phyloP scores from a whole-genome alignment of 2,888 invertebrate species.

The Dermolepida albohirtum region DNA sequence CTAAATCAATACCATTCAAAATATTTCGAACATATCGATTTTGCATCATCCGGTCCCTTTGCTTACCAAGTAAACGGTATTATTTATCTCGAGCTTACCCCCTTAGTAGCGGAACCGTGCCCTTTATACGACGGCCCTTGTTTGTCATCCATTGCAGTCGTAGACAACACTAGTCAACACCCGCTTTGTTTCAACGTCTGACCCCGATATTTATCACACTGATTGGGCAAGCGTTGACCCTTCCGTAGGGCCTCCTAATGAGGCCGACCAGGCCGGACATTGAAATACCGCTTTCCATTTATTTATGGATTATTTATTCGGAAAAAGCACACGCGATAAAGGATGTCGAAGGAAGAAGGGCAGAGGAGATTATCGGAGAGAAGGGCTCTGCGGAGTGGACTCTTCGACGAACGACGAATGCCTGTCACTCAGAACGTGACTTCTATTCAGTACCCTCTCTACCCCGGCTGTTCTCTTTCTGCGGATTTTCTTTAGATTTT shows the following conservation, averaged over 20 bases:
- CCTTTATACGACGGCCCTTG: background rate
- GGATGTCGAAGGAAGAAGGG: no score
- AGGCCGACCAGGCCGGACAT: constrained; percentile 12
- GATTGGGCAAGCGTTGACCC: constrained; percentile 16
- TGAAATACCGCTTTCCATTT: constrained; percentile 23
- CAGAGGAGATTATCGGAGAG: background rate
- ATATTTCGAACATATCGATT: no score
- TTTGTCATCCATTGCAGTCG: constrained; percentile 33
- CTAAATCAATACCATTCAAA: no score
- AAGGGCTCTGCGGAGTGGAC: background rate
- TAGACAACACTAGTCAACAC: constrained; percentile 37
- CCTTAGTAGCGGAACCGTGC: no score
- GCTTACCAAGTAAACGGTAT: no score
- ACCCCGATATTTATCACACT: constrained; percentile 39
- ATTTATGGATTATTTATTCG: constrained; percentile 26
- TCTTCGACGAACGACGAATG: no score
- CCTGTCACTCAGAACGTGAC: no score
- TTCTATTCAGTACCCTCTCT: no score
- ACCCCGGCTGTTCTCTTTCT: background rate
- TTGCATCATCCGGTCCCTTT: no score
- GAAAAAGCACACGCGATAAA: background rate
- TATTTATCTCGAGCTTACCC: no score
- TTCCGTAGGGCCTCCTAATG: constrained; percentile 6
- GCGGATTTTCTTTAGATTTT: constrained; percentile 2
- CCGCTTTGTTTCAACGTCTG: constrained; percentile 38